Base-by-base conservation (phyloP, 2,113 vertebrate species). In the Phycodurus eques region DNA sequence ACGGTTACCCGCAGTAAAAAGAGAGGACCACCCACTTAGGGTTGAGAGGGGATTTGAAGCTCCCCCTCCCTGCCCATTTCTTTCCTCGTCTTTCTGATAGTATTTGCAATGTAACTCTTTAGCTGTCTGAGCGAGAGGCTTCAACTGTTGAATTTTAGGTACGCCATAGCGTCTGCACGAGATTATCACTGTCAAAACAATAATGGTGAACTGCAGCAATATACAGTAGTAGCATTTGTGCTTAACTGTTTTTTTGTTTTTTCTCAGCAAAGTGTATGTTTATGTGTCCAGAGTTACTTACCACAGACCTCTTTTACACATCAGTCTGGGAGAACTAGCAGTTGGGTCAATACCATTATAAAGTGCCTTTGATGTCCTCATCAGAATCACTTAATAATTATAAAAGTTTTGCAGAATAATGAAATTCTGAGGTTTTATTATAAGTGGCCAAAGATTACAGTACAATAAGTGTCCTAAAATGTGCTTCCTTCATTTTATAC, bases 21-120 rank as follows among this genome's bases (percentile, higher is more conserved):
- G 88, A 93, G 90, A 90, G 88, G 93, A 94, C 93, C 93, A 94
- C 93, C 92, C 93, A 94, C 90, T 92, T 90, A 91, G 93, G 92
- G 81, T 87, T 90, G 91, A 91, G 91, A 91, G 91, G 93, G 90
- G 91, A 90, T 90, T 93, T 92, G 83, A 83, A 90, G 82, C 87
- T 87, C 89, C 42, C 86, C 87, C 84, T 85, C 90, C 91, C 87
- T 87, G 87, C 89, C 87, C 89, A 84, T 89, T 91, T 87, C 90
- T 90, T 92, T 84, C 82, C 83, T 83, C 70, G 75, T 85, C 73
- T 87, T 87, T 92, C 87, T 85, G 78, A 87, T 90, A 88, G 89
- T 92, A 75, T 76, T 80, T 71, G 77, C 70, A 83, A 71, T 46
- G 69, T 88, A 82, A 79, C 72, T 83, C 80, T 72, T 62, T 68